phyloP scores from a whole-genome alignment of 2,113 vertebrate genomes.

The Caretta caretta region DNA sequence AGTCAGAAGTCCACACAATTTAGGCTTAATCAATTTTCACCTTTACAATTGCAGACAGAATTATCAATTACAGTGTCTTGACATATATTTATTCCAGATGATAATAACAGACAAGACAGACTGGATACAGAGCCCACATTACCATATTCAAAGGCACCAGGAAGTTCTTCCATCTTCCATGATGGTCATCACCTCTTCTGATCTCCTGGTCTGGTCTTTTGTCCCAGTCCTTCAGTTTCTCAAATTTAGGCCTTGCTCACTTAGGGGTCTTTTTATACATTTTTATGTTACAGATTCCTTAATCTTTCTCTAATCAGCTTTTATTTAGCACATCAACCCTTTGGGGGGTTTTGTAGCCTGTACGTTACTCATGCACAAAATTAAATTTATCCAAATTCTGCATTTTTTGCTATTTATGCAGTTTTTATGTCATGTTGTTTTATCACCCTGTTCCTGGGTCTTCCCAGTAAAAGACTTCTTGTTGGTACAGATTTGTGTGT shows the following conservation, averaged over 20 bases:
- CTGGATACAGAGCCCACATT: background rate
- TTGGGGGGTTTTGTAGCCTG: background rate
- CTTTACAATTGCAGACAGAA: background rate
- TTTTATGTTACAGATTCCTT: background rate
- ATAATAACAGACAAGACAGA: background rate
- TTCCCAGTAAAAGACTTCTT: background rate
- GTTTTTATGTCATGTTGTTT: background rate
- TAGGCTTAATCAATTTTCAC: background rate
- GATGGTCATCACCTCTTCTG: background rate
- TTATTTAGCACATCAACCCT: background rate
- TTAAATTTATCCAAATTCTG: background rate
- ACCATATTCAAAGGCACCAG: background rate
- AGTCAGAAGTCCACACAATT: background rate
- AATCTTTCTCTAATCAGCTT: background rate
- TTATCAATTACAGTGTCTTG: background rate
- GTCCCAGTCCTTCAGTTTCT: background rate
- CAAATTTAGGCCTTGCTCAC: background rate
- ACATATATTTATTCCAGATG: background rate
- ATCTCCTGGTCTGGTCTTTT: background rate
- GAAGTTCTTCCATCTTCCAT: background rate
- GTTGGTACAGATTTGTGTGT: background rate
- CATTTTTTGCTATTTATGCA: background rate
- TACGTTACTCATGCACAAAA: background rate
- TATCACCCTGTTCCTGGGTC: background rate
- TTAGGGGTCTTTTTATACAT: background rate